phyloP scores from a whole-genome alignment of 2,888 invertebrate species.

The Hoplodrina blanda region DNA sequence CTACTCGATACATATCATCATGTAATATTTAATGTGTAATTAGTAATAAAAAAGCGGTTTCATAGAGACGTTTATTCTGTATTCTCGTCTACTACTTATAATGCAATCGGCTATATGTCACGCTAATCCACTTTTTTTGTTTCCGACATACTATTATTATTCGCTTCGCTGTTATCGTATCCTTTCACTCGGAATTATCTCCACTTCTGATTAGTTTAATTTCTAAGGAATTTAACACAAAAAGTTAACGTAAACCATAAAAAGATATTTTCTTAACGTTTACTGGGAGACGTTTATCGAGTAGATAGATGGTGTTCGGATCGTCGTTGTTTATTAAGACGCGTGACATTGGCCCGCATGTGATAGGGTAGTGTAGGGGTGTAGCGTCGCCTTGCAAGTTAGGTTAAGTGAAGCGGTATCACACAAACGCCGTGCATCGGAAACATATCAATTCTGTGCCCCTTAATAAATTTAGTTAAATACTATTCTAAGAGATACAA shows the following conservation, averaged over 20 bases:
- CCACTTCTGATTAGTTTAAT: slow-evolving; percentile 70
- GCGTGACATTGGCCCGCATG: slow-evolving; percentile 90
- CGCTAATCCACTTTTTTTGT: slow-evolving; percentile 80
- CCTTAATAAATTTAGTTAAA: slow-evolving; percentile 92
- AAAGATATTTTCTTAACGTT: slow-evolving; percentile 82
- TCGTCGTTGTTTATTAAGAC: slow-evolving; percentile 73
- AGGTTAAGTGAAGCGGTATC: slow-evolving; percentile 90
- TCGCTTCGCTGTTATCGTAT: slow-evolving; percentile 79
- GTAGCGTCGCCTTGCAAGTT: slow-evolving; percentile 90
- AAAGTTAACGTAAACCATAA: slow-evolving; percentile 63
- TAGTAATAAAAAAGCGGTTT: slow-evolving; percentile 89
- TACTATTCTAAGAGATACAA: slow-evolving; percentile 89
- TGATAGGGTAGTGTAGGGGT: slow-evolving; percentile 89
- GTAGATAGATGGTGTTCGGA: slow-evolving; percentile 81
- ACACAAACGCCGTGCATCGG: slow-evolving; percentile 93
- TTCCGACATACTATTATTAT: slow-evolving; percentile 69
- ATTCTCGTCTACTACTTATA: slow-evolving; percentile 88
- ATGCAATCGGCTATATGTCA: slow-evolving; percentile 89
- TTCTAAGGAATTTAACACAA: slow-evolving; percentile 64
- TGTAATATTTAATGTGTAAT: slow-evolving; percentile 91
- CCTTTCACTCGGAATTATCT: slow-evolving; percentile 68
- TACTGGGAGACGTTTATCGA: slow-evolving; percentile 80
- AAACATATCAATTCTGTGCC: slow-evolving; percentile 96
- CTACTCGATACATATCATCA: slow-evolving; percentile 94
- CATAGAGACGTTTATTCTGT: slow-evolving; percentile 91